Evolutionary conservation across 2,888 invertebrate genomes (phyloP), one percentile per base, ranked within the genome.

Genomic region (Phytoseiulus persimilis): DNA sequence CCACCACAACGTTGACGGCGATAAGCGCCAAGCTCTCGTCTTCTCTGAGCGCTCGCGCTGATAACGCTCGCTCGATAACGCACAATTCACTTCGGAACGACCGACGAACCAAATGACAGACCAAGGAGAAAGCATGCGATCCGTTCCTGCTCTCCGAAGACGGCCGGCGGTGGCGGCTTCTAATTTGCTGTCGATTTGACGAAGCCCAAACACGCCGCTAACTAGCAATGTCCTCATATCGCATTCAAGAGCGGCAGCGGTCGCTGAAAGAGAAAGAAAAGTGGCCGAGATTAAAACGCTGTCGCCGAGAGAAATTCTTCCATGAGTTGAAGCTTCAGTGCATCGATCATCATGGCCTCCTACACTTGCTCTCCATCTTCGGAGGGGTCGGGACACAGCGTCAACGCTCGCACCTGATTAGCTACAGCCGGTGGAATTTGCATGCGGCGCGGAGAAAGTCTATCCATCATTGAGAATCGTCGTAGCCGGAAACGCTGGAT

Each of bases 21-120:
- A 65, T 65, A 65, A 65, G 65, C 65, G 65, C 65, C 65, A 65
- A 65, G 65, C 65, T 65, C 65, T 65, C 65, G 65, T 65, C 65
- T 65, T 65, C 65, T 65, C 65, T 65, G 65, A 28, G 18, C 65
- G 65, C 65, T 65, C 65, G 65, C 65, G 65, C 65, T 65, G 65
- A 65, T 65, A 65, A 65, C 65, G 18, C 18, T 18, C 65, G 65
- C 28, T 23, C 28, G 65, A 65, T 65, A 65, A 65, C 65, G 65
- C 65, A 65, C 65, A 65, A 65, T 65, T 65, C 65, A 23, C 65
- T 23, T 65, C 65, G 28, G 65, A 65, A 65, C 18, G 18, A 65
- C 23, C 65, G 28, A 65, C 1, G 65, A 65, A 18, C 65, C 23
- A 65, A 65, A 65, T 14, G 65, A 65, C 65, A 28, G 28, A 65